Evolutionary conservation across 2,113 vertebrate genomes (phyloP), one percentile per base, ranked within the genome.

Genomic region (Crotophaga sulcirostris): DNA sequence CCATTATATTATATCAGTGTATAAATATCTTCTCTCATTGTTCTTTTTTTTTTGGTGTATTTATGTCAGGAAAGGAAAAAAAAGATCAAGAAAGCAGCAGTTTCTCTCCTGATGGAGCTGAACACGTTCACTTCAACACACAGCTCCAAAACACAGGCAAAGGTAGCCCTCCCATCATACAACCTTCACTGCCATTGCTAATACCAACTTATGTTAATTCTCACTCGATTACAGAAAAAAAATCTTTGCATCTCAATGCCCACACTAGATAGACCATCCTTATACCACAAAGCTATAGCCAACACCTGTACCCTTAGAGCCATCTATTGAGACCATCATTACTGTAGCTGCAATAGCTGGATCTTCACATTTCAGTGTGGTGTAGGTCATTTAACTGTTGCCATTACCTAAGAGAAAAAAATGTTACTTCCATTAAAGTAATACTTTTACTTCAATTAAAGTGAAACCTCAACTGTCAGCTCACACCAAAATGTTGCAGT

Each of bases 391-490:
- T 54, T 54, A 45, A 49, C 26, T 38, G 26, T 4, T 58, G 24
- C 45, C 52, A 26, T 18, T 55, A 44, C 23, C 54, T 38, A 34
- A 58, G 14, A 82, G 68, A 38, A 58, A 87, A 47, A 55, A 55
- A 18, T 33, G 54, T 17, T 31, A 55, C 54, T 55, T 55, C 26
- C 17, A 55, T 55, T 55, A 55, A 31, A 55, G 17, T 55, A 17
- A 31, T 31, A 19, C 52, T 87, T 94, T 89, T 59, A 9, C n/a
- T 78, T 60, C 92, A 74, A 36, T 77, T 94, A 40, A 19, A 75
- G 63, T 36, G 52, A 78, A 95, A 94, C n/a, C 84, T 59, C 68
- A 33, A 45, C 70, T 90, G 74, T 88, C 95, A 96, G 77, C 76
- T 85, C 45, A 33, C 4, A 7, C 63, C 74, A 64, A 92, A 94